A percentile compares a stretch with the other conserved stretches of the same genome.
Evolutionary conservation across 2,888 invertebrate species (phyloP).

Genomic region (Dasypolia templi): DNA sequence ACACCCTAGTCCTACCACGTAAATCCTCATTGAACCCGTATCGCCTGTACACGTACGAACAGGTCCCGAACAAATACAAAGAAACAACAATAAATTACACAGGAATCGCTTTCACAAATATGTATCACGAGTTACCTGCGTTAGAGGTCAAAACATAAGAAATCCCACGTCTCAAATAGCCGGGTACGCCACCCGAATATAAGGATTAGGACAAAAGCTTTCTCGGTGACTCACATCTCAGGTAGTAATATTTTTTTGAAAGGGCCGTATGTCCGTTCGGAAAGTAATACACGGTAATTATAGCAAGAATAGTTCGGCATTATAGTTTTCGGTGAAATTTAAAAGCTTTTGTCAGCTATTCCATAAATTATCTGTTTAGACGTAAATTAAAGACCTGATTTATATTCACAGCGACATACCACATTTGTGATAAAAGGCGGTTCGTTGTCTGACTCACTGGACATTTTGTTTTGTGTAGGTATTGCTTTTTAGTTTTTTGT

Average conservation of each 20-base stretch:
- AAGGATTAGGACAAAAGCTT: slow-evolving; percentile 75
- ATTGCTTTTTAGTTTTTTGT: slow-evolving; percentile 33
- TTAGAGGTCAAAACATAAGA: slow-evolving; percentile 65
- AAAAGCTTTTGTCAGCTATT: slow-evolving; percentile 18
- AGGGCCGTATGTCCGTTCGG: slow-evolving; percentile 55
- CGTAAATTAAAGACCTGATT: slow-evolving; percentile 55
- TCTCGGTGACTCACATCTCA: slow-evolving; percentile 76
- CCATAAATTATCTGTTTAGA: slow-evolving; percentile 55
- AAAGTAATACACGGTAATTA: slow-evolving; percentile 63
- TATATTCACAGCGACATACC: slow-evolving; percentile 51
- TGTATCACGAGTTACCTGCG: slow-evolving; percentile 64
- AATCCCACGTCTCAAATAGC: slow-evolving; percentile 60
- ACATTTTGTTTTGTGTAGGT: slow-evolving; percentile 44
- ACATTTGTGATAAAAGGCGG: slow-evolving; percentile 58
- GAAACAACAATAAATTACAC: slow-evolving; percentile 57
- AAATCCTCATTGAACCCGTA: slow-evolving; percentile 52
- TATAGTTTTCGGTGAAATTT: slow-evolving; percentile 58
- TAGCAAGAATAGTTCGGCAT: slow-evolving; percentile 47
- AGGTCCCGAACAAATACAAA: slow-evolving; percentile 59
- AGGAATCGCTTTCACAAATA: slow-evolving; percentile 58
- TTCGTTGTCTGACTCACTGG: slow-evolving; percentile 53
- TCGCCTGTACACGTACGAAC: slow-evolving; percentile 44
- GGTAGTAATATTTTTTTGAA: slow-evolving; percentile 74
- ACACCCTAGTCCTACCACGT: slow-evolving; percentile 19
- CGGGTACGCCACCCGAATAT: slow-evolving; percentile 67